Percentiles rank a stretch among this genome's conserved stretches.
Evolutionary conservation across 2,888 invertebrate species (phyloP).

Genomic region (Dynastes maya): DNA sequence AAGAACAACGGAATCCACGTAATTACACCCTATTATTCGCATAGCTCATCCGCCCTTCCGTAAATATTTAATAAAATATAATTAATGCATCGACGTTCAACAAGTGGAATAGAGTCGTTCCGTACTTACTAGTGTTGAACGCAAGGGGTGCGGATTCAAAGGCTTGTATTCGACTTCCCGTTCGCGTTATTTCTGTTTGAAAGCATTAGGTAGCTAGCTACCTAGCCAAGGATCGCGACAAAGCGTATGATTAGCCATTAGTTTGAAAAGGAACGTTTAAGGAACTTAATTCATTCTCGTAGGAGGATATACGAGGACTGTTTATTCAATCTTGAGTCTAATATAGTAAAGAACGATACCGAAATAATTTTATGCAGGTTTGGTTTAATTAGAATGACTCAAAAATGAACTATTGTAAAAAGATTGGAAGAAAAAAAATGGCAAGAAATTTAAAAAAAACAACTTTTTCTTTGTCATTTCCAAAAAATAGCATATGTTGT

Average conservation of each 20-base stretch:
- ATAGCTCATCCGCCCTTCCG: constrained; percentile 13
- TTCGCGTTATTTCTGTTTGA: not conserved
- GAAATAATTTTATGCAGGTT: too few species aligned
- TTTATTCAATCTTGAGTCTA: too few species aligned
- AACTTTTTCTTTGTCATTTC: too few species aligned
- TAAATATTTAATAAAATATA: constrained; percentile 47
- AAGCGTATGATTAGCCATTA: not conserved
- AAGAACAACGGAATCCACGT: constrained; percentile 3
- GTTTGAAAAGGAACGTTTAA: not conserved
- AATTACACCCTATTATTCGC: constrained; percentile 26
- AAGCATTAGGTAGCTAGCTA: not conserved
- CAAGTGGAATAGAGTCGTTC: constrained; percentile 31
- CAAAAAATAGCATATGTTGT: too few species aligned
- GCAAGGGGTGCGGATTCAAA: not conserved
- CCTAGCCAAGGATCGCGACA: too few species aligned
- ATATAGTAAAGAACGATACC: too few species aligned
- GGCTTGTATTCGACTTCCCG: constrained; percentile 1
- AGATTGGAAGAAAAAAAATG: too few species aligned
- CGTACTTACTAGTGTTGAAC: not conserved
- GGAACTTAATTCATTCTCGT: too few species aligned
- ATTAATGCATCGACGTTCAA: constrained; percentile 43
- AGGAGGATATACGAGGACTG: too few species aligned
- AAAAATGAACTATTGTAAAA: too few species aligned
- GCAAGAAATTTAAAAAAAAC: too few species aligned
- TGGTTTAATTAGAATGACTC: too few species aligned